These are phyloP conservation scores for Nomada fabriciana DNA, from an alignment of 2,888 invertebrate genomes.

Conservation along the genomic window DNA sequence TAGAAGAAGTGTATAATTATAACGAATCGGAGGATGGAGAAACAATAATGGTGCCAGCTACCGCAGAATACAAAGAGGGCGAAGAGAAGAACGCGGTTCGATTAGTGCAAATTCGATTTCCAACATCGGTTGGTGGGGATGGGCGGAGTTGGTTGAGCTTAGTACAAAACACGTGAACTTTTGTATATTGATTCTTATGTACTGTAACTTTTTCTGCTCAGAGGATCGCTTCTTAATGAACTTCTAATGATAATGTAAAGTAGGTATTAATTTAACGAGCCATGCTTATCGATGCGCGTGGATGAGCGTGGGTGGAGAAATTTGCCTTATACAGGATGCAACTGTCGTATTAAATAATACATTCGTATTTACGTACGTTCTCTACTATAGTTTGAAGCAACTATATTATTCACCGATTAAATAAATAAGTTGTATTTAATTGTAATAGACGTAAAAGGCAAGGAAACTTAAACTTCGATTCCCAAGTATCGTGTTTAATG, in stretches of 20 bases:
- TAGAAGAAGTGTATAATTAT: slow-evolving; percentile 80
- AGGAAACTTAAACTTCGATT: slow-evolving; percentile 32
- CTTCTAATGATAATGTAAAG: slow-evolving; percentile 15
- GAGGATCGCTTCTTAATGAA: slow-evolving; percentile 19
- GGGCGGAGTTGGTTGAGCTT: slow-evolving; percentile 80
- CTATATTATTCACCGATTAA: slow-evolving; percentile 21
- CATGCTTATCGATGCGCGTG: background rate
- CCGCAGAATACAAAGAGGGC: slow-evolving; percentile 77
- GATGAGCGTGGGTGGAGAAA: slow-evolving; percentile 13
- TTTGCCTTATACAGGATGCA: slow-evolving; percentile 43
- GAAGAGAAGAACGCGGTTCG: slow-evolving; percentile 78
- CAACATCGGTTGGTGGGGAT: slow-evolving; percentile 74
- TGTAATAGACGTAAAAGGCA: slow-evolving; percentile 17
- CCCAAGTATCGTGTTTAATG: background rate
- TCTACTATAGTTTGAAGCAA: slow-evolving; percentile 25
- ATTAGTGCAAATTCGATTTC: slow-evolving; percentile 81
- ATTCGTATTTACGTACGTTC: slow-evolving; percentile 34
- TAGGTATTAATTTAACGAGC: slow-evolving; percentile 13
- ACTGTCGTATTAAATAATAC: slow-evolving; percentile 17
- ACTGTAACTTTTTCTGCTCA: slow-evolving; percentile 16
- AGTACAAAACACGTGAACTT: slow-evolving; percentile 78
- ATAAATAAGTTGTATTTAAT: slow-evolving; percentile 23
- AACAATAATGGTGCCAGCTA: slow-evolving; percentile 80
- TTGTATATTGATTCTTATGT: slow-evolving; percentile 24
- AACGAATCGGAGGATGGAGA: slow-evolving; percentile 76